Conservation (phyloP, 2,113 vertebrate species). For the Leptobrachium ailaonicum region DNA sequence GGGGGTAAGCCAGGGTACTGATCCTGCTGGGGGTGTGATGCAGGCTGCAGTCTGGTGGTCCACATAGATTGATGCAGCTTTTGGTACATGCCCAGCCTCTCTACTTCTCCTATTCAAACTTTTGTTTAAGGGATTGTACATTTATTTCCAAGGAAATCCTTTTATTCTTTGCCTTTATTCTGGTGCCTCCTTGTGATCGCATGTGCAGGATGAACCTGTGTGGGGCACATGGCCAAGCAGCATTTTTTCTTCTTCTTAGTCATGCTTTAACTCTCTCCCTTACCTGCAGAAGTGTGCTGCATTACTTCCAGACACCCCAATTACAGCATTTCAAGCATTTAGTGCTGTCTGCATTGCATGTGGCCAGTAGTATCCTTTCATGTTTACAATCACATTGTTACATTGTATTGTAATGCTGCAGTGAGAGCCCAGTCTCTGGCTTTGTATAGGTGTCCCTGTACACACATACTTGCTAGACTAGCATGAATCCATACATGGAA, state of each 20-base stretch:
- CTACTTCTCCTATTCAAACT: background rate
- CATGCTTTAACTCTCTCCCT: background rate
- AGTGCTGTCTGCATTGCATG: no score
- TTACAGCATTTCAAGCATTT: background rate
- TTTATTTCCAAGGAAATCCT: no score
- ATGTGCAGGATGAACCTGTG: background rate
- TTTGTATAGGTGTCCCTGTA: no score
- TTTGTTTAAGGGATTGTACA: no score
- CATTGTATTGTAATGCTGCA: no score
- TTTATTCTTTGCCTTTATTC: no score
- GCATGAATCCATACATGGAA: background rate
- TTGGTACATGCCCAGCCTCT: no score
- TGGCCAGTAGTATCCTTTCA: background rate
- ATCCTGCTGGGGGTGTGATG: background rate
- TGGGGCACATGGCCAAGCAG: background rate
- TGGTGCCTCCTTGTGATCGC: background rate
- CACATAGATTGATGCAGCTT: background rate
- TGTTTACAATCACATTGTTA: background rate
- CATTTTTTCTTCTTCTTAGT: background rate
- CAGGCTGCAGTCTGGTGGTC: background rate
- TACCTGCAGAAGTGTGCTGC: background rate
- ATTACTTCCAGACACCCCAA: background rate
- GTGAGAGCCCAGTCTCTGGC: no score
- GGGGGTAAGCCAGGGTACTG: slow-evolving; percentile 37
- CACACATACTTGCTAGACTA: no score